Evolutionary conservation across 2,888 invertebrate species (phyloP), one percentile per base, ranked within the genome.

Genomic region (Nomada flava): DNA sequence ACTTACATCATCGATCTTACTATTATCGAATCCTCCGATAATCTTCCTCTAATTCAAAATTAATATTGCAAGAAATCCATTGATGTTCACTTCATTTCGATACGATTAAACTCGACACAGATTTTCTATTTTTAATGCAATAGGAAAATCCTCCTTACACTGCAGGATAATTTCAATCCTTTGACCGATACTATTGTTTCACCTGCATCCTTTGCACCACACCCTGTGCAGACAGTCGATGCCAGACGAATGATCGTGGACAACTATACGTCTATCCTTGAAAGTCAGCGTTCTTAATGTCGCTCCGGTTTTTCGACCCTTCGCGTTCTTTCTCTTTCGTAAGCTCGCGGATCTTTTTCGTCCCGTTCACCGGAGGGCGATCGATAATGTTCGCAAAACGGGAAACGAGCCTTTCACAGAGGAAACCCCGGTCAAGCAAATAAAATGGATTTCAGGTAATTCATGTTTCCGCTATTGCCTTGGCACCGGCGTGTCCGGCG

Each of bases 401-500:
- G 78, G 81, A 86, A 86, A 78, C 69, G 67, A 62, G 69, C 63
- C 78, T 86, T 86, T 84, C 77, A 79, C 84, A 65, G 71, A 79
- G 79, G 84, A 86, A 82, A 79, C 78, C n/a, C 75, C 55, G 69
- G 29, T 53, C 60, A 50, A 57, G 52, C 71, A 72, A 71, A 70
- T 76, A 74, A 84, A 86, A 79, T 77, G 77, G 73, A 72, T 82
- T 86, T 86, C 82, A 79, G 72, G 82, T 77, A 83, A 83, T 83
- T 83, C 79, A 81, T 81, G 83, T 83, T 83, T 83, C 83, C 83
- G 83, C 55, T 76, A 55, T 83, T 82, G 64, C 80, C 79, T 57
- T 42, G 78, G 20, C 52, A 47, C 52, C 70, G 78, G 67, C 10
- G 69, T 63, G 79, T 50, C 81, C 67, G 68, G 71, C 68, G 62